Evolutionary conservation across 1,140 invertebrate genomes (phyloP), one percentile per base, ranked within the genome.

Genomic region (Drosophila nebulosa): DNA sequence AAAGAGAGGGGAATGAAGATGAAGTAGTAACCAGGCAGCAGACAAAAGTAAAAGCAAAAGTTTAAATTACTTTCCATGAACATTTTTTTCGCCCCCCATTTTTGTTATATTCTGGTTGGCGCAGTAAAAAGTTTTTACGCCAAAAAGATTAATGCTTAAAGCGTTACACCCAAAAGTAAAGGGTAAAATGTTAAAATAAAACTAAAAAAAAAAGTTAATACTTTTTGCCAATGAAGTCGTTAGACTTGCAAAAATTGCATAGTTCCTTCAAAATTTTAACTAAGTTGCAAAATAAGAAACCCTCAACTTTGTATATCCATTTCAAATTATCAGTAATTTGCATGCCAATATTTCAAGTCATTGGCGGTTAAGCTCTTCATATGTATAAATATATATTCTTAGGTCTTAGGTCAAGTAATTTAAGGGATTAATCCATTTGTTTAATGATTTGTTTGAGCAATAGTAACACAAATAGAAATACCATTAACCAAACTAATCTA

Each of bases 1-100:
- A 6, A 30, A 24, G 21, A 46, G 56, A 52, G n/a, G 53, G 30
- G 62, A 71, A 59, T 63, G 63, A 57, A 60, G 52, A 50, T 64
- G 16, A 18, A 46, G 32, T 58, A 46, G 32, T 58, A 62, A 42
- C 62, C 36, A 56, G 9, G 24, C 55, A 65, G 59, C 64, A 69
- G 67, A 58, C 70, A 77, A 57, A 73, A 65, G 81, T 74, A 81
- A 86, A 80, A 80, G 73, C 63, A 74, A 85, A 85, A 85, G 81
- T 85, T 85, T 85, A 85, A 85, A 85, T 85, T 85, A 85, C 81
- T 85, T 85, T 85, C 55, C 68, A 78, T 26, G 24, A 30, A 30
- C 24, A 30, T 30, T 55, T 55, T 55, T 55, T 55, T 16, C 10
- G 10, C n/a, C n/a, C 22, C 22, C 4, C 12, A 14, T 53, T 53